phyloP scores from a whole-genome alignment of 1,140 invertebrate species.

The Drosophila bocki region DNA sequence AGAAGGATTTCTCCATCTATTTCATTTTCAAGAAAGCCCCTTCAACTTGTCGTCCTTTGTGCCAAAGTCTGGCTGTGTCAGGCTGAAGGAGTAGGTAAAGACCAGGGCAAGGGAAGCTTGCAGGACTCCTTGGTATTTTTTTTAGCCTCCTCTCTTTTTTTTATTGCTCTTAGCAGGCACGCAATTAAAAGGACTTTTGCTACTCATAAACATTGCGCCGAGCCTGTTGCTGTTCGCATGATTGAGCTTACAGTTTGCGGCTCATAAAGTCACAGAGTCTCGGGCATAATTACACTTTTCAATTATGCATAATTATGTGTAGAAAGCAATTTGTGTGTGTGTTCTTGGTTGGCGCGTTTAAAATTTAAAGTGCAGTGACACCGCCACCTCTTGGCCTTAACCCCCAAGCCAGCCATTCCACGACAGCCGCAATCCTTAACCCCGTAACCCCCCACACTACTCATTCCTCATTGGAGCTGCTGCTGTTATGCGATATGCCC shows the following conservation, averaged over 20 bases:
- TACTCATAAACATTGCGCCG: constrained; percentile 66
- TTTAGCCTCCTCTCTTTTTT: background rate
- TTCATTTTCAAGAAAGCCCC: background rate
- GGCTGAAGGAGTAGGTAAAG: background rate
- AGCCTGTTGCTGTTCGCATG: constrained; percentile 55
- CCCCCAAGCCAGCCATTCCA: constrained; percentile 3
- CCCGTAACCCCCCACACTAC: constrained; percentile 10
- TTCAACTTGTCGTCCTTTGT: constrained; percentile 7
- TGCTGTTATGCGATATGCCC: constrained; percentile 68
- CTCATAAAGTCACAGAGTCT: constrained; percentile 67
- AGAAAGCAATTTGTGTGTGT: constrained; percentile 65
- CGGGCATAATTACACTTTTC: constrained; percentile 76
- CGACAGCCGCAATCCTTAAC: background rate
- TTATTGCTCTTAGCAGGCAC: constrained; percentile 28
- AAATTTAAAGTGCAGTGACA: constrained; percentile 73
- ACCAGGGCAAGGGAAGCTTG: background rate
- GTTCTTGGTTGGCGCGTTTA: constrained; percentile 33
- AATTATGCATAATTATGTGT: constrained; percentile 83
- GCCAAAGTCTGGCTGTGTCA: constrained; percentile 14
- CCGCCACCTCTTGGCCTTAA: constrained; percentile 17
- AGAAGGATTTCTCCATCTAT: constrained; percentile 1
- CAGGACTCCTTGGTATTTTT: constrained; percentile 8
- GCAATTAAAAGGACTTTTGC: constrained; percentile 72
- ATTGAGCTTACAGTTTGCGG: constrained; percentile 72
- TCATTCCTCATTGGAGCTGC: constrained; percentile 23